Evolutionary conservation across 1,140 invertebrate genomes (phyloP).

Genomic region (Holcopasites calliopsidis): DNA sequence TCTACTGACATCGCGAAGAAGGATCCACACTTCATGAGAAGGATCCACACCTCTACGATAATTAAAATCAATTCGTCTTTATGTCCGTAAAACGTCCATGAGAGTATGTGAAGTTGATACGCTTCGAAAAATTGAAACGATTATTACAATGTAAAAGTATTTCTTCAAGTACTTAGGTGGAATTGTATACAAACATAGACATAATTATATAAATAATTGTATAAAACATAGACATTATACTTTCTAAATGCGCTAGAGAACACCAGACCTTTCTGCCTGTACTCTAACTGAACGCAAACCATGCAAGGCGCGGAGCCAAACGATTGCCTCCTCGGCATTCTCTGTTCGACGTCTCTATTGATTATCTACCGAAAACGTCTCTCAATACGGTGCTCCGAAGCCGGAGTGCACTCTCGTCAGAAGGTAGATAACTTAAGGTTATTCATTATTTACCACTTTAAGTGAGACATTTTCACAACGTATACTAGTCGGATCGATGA

Average conservation of each 20-base stretch:
- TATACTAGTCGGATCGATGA: too few species aligned
- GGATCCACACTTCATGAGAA: too few species aligned
- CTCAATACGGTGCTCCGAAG: neutral
- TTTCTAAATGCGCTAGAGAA: conserved; percentile 67
- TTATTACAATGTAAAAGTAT: too few species aligned
- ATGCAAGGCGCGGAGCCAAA: conserved; percentile 52
- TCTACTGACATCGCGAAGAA: neutral
- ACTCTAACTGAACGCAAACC: conserved; percentile 58
- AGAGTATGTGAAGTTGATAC: too few species aligned
- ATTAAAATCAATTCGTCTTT: too few species aligned
- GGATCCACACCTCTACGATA: too few species aligned
- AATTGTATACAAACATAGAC: too few species aligned
- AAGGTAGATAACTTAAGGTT: neutral
- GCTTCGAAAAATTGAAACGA: too few species aligned
- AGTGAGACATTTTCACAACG: too few species aligned
- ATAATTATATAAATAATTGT: conserved; percentile 47
- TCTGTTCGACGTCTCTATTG: conserved; percentile 1
- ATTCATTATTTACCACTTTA: neutral
- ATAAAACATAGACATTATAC: conserved; percentile 72
- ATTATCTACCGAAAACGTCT: neutral
- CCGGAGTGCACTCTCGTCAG: neutral
- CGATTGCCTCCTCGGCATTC: conserved; percentile 12
- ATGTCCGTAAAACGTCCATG: too few species aligned
- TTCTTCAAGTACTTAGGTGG: too few species aligned
- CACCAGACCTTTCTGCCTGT: conserved; percentile 6